phyloP scores from a whole-genome alignment of 2,888 invertebrate species.

The Mimumesa dahlbomi region DNA sequence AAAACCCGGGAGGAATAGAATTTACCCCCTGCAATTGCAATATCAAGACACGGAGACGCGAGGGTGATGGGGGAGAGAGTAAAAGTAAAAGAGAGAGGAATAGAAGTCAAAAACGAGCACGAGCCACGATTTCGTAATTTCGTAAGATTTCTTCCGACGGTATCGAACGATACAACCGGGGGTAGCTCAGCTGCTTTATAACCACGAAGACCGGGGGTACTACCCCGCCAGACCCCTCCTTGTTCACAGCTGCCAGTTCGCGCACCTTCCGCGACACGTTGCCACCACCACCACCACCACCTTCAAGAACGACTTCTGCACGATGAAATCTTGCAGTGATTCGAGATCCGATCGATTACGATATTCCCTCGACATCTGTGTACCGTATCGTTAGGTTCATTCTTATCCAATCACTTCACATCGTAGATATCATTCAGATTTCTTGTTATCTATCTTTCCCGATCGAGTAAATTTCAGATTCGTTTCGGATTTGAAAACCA shows the following conservation, averaged over 20 bases:
- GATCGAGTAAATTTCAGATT: no score
- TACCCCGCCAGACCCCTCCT: conserved; percentile 68
- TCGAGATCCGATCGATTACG: no score
- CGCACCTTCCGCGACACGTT: conserved; percentile 56
- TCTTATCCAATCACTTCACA: no score
- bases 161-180: conserved; percentile 53
- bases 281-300: no score
- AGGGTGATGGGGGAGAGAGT: background rate
- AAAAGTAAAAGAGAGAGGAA: background rate
- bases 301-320: no score
- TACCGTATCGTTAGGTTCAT: no score
- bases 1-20: conserved; percentile 26
- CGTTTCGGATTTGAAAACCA: no score
- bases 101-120: background rate
- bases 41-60: background rate
- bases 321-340: no score
- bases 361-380: no score
- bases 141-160: conserved; percentile 51
- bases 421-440: no score
- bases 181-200: conserved; percentile 71
- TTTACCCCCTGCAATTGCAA: background rate
- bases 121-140: background rate
- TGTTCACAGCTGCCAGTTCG: conserved; percentile 68
- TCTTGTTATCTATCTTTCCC: no score
- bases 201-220: conserved; percentile 66